A percentile compares a stretch with the other conserved stretches of the same genome.
These are phyloP conservation scores for Rhodeus uyekii DNA, from an alignment of 2,797 vertebrate species.

Conservation along the genomic window DNA sequence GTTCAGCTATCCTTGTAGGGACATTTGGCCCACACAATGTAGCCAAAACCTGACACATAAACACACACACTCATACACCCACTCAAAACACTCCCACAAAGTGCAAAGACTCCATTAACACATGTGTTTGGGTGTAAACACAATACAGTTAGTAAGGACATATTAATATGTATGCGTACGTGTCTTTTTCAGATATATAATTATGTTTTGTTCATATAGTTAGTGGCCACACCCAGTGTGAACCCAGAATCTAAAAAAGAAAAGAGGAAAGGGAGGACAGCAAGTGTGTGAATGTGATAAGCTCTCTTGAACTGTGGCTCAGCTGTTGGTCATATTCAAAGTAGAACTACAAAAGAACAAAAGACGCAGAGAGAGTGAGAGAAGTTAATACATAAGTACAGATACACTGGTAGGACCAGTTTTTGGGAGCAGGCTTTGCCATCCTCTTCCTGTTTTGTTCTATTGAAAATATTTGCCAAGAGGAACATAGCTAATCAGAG, in stretches of 20 bases:
- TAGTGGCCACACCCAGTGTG: constrained; percentile 38
- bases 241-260: constrained; percentile 23
- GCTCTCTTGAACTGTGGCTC: constrained; percentile 12
- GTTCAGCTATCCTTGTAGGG: not conserved
- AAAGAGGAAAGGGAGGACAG: constrained; percentile 32
- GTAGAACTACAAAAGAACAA: constrained; percentile 7
- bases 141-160: constrained; percentile 11
- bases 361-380: not conserved
- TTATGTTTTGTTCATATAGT: constrained; percentile 8
- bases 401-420: constrained; percentile 47
- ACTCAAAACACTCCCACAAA: not conserved
- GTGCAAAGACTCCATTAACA: constrained; percentile 12
- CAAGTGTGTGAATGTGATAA: constrained; percentile 40
- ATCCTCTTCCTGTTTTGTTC: constrained; percentile 45
- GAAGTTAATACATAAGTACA: constrained; percentile 34
- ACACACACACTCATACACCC: not conserved
- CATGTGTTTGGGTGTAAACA: constrained; percentile 9
- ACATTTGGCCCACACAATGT: not conserved
- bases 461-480: constrained; percentile 10
- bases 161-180: not conserved
- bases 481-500: constrained; percentile 6
- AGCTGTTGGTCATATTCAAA: constrained; percentile 28
- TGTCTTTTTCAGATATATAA: constrained; percentile 14
- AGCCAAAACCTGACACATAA: not conserved
- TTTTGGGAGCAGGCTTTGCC: constrained; percentile 31